Conservation (phyloP, 2,113 vertebrate genomes). For the Scomber colias region DNA sequence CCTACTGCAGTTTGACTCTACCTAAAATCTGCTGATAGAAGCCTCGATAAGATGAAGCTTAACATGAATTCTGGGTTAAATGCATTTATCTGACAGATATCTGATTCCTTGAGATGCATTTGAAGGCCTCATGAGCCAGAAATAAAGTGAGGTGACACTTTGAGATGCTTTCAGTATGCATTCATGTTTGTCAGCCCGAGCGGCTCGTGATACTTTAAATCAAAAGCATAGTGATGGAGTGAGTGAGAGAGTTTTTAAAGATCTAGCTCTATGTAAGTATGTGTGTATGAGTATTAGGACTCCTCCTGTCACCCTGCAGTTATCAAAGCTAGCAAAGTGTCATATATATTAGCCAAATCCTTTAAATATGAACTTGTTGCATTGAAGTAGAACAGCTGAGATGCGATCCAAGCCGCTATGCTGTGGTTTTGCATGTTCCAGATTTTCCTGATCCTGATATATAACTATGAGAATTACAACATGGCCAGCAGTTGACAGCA, state of each 20-base stretch:
- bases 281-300: not conserved
- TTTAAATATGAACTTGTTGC: too few relatives aligned
- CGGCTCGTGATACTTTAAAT: not conserved
- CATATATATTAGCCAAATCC: too few relatives aligned
- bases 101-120: not conserved
- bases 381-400: too few relatives aligned
- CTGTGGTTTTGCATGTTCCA: too few relatives aligned
- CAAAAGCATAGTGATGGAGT: not conserved
- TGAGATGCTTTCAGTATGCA: not conserved
- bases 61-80: constrained; percentile 15
- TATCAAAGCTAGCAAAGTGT: too few relatives aligned
- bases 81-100: not conserved
- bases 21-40: not conserved
- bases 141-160: not conserved
- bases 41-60: not conserved
- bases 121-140: not conserved
- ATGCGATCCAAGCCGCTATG: too few relatives aligned
- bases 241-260: not conserved
- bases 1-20: constrained; percentile 15
- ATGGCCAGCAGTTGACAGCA: too few relatives aligned
- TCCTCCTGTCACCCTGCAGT: not conserved
- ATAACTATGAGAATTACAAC: too few relatives aligned
- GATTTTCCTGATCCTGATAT: too few relatives aligned
- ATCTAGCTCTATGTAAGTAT: not conserved
- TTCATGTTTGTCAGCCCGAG: not conserved